Base-by-base conservation (phyloP, 2,797 vertebrate species). In the Carapus acus region DNA sequence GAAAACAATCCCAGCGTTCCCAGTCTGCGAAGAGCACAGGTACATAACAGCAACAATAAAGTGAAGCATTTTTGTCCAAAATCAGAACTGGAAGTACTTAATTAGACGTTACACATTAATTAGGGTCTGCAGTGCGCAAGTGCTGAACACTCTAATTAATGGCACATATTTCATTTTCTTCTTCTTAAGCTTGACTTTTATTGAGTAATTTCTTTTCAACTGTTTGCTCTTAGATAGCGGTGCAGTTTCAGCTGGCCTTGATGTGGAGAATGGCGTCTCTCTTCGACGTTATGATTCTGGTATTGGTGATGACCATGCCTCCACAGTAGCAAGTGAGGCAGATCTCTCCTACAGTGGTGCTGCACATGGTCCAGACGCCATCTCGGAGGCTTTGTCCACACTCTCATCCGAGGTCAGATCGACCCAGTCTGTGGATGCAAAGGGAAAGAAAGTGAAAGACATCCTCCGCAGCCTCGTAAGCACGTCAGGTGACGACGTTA, bases 381-480 rank as follows among this genome's bases (percentile, higher is more conserved):
- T 97, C 76, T 97, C 92, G 3, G 93, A 98, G 86, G 92, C 91
- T 43, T 72, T 96, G 20, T 91, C 89, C 49, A 92, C 94, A 0
- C 88, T 97, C 58, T 96, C 94, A 0, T 87, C 91, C 44, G 94
- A 99, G 86, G 94, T 97, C 70, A 91, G 79, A 69, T 59, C 78
- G 3, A 15, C 74, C n/a, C 37, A n/a, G 22, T 49, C 80, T 77
- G 80, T 77, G 63, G 92, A 87, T 27, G 65, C 76, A 27, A 88
- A 88, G 77, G 87, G 90, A 62, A 95, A 96, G 84, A 97, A 92
- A 0, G 93, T 99, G 43, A 97, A 94, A 78, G 96, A 99, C 75
- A 98, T 99, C 65, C 87, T 98, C 58, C 89, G 94, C 61, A 98
- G 95, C 82, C 83, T 99, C 12, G 94, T 98, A 47, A 95, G 90